Conservation (phyloP, 2,113 vertebrate species). For the Tauraco erythrolophus region DNA sequence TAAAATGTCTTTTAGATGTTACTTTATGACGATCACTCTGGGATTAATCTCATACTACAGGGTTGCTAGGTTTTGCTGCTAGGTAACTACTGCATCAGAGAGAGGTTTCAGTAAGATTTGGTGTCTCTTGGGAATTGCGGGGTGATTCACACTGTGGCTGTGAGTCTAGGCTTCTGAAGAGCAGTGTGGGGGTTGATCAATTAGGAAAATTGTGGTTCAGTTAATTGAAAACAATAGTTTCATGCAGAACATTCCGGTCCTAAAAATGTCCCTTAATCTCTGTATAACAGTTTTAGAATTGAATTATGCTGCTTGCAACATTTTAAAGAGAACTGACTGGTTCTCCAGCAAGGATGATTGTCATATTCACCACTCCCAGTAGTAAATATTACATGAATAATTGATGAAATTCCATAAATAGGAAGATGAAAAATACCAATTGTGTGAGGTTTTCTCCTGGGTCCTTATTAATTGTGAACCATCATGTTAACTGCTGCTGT, state of each 20-base stretch:
- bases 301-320: not conserved
- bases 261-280: conserved; percentile 20
- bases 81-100: conserved; percentile 75
- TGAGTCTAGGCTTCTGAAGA: not conserved
- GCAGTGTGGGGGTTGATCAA: not conserved
- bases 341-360: not conserved
- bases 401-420: conserved; percentile 34
- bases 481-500: conserved; percentile 35
- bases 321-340: not conserved
- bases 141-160: conserved; percentile 28
- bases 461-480: conserved; percentile 62
- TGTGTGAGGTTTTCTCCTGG: conserved; percentile 20
- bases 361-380: not conserved
- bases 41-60: conserved; percentile 65
- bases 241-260: not conserved
- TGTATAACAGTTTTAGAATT: not conserved
- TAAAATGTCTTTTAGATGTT: conserved; percentile 32
- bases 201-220: not conserved
- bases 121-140: conserved; percentile 21
- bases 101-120: conserved; percentile 19
- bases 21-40: conserved; percentile 1
- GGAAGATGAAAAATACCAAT: conserved; percentile 42
- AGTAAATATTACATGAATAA: conserved; percentile 46
- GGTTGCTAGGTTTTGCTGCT: conserved; percentile 84
- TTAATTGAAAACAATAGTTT: conserved; percentile 22